Base-by-base conservation (phyloP, 2,797 vertebrate genomes). In the Syngnathus acus region DNA sequence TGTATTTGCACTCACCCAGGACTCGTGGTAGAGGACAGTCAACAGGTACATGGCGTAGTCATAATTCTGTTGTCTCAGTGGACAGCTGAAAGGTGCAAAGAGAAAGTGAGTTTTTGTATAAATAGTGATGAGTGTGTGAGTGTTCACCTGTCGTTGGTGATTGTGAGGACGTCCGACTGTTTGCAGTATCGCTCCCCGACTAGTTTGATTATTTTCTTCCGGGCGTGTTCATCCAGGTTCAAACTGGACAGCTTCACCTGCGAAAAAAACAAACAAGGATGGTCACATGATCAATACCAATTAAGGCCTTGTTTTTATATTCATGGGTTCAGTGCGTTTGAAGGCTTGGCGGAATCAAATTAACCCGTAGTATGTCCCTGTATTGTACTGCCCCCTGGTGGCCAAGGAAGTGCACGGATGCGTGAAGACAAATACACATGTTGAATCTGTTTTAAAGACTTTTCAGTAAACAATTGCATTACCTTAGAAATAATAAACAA, bases 21-120 rank as follows among this genome's bases (percentile, higher is more conserved):
- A 97, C 77, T 99, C 97, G 2, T 99, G 97, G 85, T 95, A 99
- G 39, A 99, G 86, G 71, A 96, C 96, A 2, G 96, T 99, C 13
- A 99, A 92, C 53, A 98, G 92, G 80, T 98, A 98, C 79, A 94
- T 79, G 69, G 93, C 90, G 2, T 99, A 94, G 79, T 99, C 93
- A 23, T 89, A 87, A 74, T 99, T 99, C 92, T 99, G 97, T 70
- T 89, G 88, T 79, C 88, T 93, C 66, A 98, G 72, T 0, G 97
- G 97, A 77, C 97, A 99, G 72, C 97, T 99, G 69, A 48, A 7
- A 55, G 6, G 14, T 1, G 58, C 8, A 38, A 14, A 39, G 16
- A 38, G 1, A 9, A 23, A 37, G 26, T 64, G 17, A 32, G 14
- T 26, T 26, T 23, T 10, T 5, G 16, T 48, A 19, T 26, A 17